Conservation (phyloP, 1,140 invertebrate genomes). For the Dolichoris vasculosae region DNA sequence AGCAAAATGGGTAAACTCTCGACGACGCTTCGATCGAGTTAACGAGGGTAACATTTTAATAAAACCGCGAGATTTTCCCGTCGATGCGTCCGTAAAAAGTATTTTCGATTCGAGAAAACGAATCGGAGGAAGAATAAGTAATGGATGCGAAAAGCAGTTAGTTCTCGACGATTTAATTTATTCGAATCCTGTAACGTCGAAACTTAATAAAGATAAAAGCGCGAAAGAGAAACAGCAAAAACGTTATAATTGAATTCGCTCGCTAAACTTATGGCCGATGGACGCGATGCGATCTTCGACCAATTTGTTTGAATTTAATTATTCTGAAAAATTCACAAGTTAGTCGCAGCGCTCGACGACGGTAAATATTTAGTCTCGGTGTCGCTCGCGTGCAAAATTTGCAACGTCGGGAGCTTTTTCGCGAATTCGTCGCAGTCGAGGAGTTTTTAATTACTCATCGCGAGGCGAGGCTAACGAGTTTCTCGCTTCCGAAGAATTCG, state of each 20-base stretch:
- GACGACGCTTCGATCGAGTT: too few species aligned
- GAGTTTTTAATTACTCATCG: neutral
- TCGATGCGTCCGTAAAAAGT: too few species aligned
- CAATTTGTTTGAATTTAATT: neutral
- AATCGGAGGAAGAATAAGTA: neutral
- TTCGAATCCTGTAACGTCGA: neutral
- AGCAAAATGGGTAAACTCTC: too few species aligned
- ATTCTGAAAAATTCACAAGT: neutral
- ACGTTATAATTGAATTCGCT: neutral
- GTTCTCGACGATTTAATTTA: too few species aligned
- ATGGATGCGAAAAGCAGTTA: neutral
- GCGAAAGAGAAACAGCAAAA: neutral
- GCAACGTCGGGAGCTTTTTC: neutral
- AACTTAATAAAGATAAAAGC: neutral
- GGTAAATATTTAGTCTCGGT: slow-evolving; percentile 6
- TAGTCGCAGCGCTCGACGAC: too few species aligned
- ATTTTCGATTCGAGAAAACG: neutral
- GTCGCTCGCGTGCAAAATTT: neutral
- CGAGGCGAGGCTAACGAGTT: neutral
- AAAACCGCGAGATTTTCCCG: too few species aligned
- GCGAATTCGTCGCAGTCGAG: neutral
- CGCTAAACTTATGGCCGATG: neutral
- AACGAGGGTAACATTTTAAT: too few species aligned
- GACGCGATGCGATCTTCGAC: neutral
- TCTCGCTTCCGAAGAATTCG: neutral